Conservation (phyloP, 2,113 vertebrate species). For the Prochilodus magdalenae region DNA sequence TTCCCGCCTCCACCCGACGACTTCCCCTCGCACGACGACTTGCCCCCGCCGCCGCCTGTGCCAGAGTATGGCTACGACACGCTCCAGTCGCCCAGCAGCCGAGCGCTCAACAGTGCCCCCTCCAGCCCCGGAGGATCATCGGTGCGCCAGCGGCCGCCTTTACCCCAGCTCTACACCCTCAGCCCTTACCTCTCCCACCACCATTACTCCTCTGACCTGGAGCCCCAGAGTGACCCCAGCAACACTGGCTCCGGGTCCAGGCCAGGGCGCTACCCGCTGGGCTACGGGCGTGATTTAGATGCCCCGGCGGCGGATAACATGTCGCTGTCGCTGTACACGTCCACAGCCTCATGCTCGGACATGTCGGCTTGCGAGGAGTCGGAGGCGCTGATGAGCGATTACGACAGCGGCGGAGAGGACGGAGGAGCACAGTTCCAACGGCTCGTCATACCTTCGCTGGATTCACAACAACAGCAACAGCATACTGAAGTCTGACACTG, state of each 20-base stretch:
- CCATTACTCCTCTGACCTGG: constrained; percentile 84
- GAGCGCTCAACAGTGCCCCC: constrained; percentile 78
- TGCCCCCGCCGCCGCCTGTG: constrained; percentile 87
- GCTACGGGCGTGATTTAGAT: constrained; percentile 85
- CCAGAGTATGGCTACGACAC: constrained; percentile 89
- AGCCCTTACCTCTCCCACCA: constrained; percentile 92
- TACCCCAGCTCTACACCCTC: constrained; percentile 87
- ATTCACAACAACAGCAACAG: constrained; percentile 81
- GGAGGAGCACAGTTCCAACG: constrained; percentile 81
- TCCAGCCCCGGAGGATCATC: constrained; percentile 77
- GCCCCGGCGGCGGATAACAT: constrained; percentile 84
- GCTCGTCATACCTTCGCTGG: constrained; percentile 85
- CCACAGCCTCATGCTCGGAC: constrained; percentile 95
- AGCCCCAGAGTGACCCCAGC: constrained; percentile 77
- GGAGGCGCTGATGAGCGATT: constrained; percentile 96
- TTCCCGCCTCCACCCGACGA: constrained; percentile 95
- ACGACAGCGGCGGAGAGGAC: constrained; percentile 94
- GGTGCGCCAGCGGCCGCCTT: constrained; percentile 81
- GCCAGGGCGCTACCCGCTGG: constrained; percentile 79
- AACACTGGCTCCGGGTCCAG: constrained; percentile 65
- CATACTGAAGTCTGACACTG: constrained; percentile 97
- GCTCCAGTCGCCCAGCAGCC: constrained; percentile 80
- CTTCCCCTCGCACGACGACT: constrained; percentile 88
- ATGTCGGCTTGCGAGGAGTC: constrained; percentile 95
- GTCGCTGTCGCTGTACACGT: constrained; percentile 90